These are phyloP conservation scores for Strix uralensis DNA, from an alignment of 2,113 vertebrate genomes.

Conservation along the genomic window DNA sequence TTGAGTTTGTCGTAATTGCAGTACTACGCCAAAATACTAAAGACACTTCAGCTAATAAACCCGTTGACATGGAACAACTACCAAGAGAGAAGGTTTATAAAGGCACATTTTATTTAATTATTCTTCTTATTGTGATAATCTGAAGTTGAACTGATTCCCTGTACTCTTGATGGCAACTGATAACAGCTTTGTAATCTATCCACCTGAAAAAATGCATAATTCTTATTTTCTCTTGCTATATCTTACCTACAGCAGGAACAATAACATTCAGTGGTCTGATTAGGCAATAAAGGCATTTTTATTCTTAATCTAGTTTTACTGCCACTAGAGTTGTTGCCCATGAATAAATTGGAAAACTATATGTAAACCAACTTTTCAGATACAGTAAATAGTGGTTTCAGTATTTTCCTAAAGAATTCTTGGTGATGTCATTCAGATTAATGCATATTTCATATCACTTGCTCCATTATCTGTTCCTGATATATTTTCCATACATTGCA, in stretches of 20 bases:
- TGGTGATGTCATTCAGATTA: not conserved
- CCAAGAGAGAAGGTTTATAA: not conserved
- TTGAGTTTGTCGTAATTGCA: not conserved
- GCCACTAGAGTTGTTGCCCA: not conserved
- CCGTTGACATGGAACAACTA: not conserved
- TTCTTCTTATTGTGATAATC: not conserved
- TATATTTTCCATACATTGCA: not conserved
- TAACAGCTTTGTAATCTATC: not conserved
- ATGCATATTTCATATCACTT: not conserved
- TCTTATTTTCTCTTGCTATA: not conserved
- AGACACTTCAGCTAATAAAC: not conserved
- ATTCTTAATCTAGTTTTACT: not conserved
- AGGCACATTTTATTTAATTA: not conserved
- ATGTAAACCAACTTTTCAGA: not conserved
- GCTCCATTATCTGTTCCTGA: not conserved
- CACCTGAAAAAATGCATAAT: not conserved
- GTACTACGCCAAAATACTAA: not conserved
- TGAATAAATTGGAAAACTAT: not conserved
- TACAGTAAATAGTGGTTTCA: not conserved
- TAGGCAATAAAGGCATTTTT: not conserved
- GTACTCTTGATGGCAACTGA: not conserved
- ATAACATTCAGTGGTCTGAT: not conserved
- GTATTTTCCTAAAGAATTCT: not conserved
- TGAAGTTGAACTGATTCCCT: not conserved
- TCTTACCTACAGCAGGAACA: not conserved